These are phyloP conservation scores for Threskiornis aethiopicus DNA, from an alignment of 2,797 vertebrate genomes.

Conservation along the genomic window DNA sequence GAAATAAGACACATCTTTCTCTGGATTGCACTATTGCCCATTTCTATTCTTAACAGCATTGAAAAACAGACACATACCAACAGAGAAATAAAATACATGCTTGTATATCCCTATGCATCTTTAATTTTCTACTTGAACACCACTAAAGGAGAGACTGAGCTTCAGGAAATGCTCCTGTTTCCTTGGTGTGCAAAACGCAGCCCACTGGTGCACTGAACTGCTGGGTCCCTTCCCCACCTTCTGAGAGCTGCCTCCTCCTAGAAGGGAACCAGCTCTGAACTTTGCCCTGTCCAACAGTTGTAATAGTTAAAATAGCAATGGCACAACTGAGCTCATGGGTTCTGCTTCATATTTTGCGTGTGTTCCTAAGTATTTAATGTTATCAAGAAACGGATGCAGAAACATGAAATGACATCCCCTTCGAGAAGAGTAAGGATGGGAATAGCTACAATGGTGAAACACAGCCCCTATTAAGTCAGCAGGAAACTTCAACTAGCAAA, in stretches of 20 bases:
- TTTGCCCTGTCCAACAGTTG: background rate
- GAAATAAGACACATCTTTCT: background rate
- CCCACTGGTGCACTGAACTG: background rate
- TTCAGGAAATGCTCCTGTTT: background rate
- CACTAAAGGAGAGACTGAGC: background rate
- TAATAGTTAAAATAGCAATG: background rate
- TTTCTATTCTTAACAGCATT: background rate
- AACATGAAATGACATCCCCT: background rate
- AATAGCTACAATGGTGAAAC: background rate
- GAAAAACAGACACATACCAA: background rate
- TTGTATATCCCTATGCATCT: background rate
- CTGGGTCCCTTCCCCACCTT: background rate
- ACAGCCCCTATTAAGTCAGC: background rate
- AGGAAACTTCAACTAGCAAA: background rate
- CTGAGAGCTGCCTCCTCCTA: background rate
- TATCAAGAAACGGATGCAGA: background rate
- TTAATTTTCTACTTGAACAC: background rate
- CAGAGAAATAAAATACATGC: background rate
- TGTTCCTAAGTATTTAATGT: background rate
- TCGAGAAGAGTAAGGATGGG: background rate
- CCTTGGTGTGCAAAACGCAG: background rate
- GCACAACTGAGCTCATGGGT: background rate
- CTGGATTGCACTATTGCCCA: background rate
- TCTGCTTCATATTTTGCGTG: background rate
- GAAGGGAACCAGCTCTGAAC: background rate